These are phyloP conservation scores for Prinia subflava DNA, from an alignment of 2,113 vertebrate species.

Conservation along the genomic window DNA sequence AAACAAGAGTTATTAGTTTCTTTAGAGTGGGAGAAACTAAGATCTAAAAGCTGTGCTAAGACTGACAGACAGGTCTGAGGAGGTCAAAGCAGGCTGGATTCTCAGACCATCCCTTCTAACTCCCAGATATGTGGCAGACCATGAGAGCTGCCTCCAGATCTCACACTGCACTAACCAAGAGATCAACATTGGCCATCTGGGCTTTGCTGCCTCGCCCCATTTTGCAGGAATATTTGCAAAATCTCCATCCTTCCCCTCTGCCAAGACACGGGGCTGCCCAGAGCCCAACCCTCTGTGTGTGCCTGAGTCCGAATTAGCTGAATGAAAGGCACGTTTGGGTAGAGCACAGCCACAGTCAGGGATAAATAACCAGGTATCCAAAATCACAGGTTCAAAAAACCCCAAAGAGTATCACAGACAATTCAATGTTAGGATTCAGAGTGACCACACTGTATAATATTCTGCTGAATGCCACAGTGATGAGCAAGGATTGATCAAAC, in stretches of 20 bases:
- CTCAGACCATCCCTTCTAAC: not conserved
- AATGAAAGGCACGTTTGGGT: not conserved
- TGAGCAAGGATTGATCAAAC: not conserved
- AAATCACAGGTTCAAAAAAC: not conserved
- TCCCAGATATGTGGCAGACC: not conserved
- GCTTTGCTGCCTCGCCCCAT: not conserved
- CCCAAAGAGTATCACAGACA: not conserved
- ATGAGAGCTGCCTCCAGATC: not conserved
- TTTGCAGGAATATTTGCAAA: not conserved
- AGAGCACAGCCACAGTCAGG: not conserved
- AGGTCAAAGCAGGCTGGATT: not conserved
- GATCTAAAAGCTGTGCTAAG: not conserved
- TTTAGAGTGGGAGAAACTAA: not conserved
- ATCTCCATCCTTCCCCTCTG: not conserved
- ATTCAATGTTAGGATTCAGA: not conserved
- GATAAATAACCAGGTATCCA: not conserved
- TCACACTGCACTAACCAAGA: not conserved
- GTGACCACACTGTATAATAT: not conserved
- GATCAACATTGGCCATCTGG: not conserved
- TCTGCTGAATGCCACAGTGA: not conserved
- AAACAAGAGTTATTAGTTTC: not conserved
- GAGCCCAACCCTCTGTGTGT: accelerated
- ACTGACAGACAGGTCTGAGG: not conserved
- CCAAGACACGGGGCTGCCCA: not conserved
- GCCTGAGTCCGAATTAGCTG: not conserved